Base-by-base conservation (phyloP, 1,140 invertebrate genomes). In the Diachasma alloeum region DNA sequence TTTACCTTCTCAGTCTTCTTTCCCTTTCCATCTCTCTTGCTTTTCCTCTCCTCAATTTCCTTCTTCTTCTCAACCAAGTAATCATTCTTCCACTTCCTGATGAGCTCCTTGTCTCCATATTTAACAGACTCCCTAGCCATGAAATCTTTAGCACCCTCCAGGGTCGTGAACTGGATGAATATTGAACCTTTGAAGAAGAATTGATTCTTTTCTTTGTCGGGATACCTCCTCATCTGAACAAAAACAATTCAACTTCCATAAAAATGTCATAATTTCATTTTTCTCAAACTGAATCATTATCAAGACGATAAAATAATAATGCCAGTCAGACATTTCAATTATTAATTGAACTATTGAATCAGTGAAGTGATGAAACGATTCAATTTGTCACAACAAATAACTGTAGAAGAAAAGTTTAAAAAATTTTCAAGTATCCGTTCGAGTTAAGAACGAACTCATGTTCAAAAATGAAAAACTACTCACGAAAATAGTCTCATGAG, bases 111-210 rank as follows among this genome's bases (percentile, higher is more conserved):
- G 2, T 95, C 95, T 24, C 93, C 91, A 87, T 93, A 96, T 85
- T 96, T 95, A 0, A 96, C 80, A 37, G 89, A 90, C 79, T 94
- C 92, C 53, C 87, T 81, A 19, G 91, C 91, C 71, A 96, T 85
- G 81, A 95, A 94, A 56, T 90, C 87, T 79, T 94, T 92, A 15
- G 93, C 93, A 80, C 92, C 91, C 70, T 97, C 95, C 69, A 93
- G 90, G 36, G 92, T 94, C 81, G 93, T 92, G 83, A 97, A 98
- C 2, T 95, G 94, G 22, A 94, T 92, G 90, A 97, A 97, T 68
- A 97, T 92, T 8, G 97, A 98, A 53, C 97, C 97, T 90, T 99
- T 96, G 48, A 53, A 42, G 83, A 97, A 97, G 42, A 91, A 87
- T 67, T 91, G 90, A 46, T 91, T 91, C 82, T 95, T 94, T 8